Base-by-base conservation (phyloP, 2,113 vertebrate species). In the Xenopus borealis region DNA sequence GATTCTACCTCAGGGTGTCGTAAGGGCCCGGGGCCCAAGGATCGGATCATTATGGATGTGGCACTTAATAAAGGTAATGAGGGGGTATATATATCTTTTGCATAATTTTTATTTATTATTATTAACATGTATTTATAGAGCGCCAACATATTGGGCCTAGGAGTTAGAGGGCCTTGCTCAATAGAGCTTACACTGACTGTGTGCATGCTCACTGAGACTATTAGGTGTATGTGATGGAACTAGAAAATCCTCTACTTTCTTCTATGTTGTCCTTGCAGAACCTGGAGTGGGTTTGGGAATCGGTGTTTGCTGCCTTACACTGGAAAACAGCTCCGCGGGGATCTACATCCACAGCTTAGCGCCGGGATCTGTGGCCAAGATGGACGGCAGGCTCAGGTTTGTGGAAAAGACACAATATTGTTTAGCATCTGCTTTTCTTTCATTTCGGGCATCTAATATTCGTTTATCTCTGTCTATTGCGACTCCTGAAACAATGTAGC, bases 321-420 rank as follows among this genome's bases (percentile, higher is more conserved):
- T 95, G 72, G 96, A 97, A 79, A 95, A 94, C 83, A 91, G 92
- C 55, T 85, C 90, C 78, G 94, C 96, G 0, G 95, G 94, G 19
- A 98, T 99, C 85, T 98, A 98, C 81, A 97, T 98, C 78, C 96
- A 99, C 80, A 98, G 94, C 72, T 85, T 99, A 63, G 93, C 95
- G 2, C 94, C 97, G 0, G 96, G 96, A 66, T 98, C 96, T 0
- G 95, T 97, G 73, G 94, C 95, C 81, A 97, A 98, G 90, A 95
- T 98, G 94, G 96, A 98, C 67, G 87, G 95, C 77, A 94, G 94
- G 73, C 90, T 98, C 80, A 97, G 96, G 96, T 98, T 78, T 1
- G 86, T 83, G 71, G 33, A 27, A 2, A 40, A 40, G 7, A 40
- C 5, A 40, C 33, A 40, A 40, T 40, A 40, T 40, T 40, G 33